Evolutionary conservation across 2,113 vertebrate species (phyloP), one percentile per base, ranked within the genome.

Genomic region (Nestor notabilis): DNA sequence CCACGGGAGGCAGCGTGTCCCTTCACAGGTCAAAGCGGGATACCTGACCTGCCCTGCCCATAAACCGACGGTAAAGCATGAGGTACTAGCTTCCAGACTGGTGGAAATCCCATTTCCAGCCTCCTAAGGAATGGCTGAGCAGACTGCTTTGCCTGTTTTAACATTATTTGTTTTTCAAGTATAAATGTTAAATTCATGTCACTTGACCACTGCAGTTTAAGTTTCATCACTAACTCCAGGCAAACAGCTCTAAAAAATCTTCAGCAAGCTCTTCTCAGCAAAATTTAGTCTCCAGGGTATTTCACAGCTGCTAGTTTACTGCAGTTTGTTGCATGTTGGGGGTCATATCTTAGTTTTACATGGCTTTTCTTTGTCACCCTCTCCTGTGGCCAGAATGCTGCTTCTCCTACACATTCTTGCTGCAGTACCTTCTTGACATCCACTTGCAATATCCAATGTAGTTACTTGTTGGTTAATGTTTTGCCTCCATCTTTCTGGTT

Each of bases 111-210:
- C 12, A 7, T 2, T 1, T 4, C 6, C 37, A 0, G 2, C 0
- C 43, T 37, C 11, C 4, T 7, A 17, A 1, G 56, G 31, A 31
- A 17, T 3, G 28, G 0, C 39, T 2, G 39, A 11, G 21, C 75
- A 17, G 23, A 4, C 24, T 0, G 0, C 0, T 1, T 1, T 7
- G 2, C 35, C 11, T 3, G 13, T 0, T 5, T 0, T 9, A 3
- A 7, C 2, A 18, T 2, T 3, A 1, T 14, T 24, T 4, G 28
- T 0, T 13, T 29, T 5, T 27, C 60, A 1, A 1, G 9, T 5
- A 3, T 0, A 3, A 31, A 1, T 2, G n/a, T 2, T 4, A 4
- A 7, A 28, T 4, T 10, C 18, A 0, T 12, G 5, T 27, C 25
- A 1, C 16, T 27, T 28, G 1, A 1, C 19, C 70, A 0, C 0